phyloP scores from a whole-genome alignment of 2,888 invertebrate species.

The Eucera pruinosa region DNA sequence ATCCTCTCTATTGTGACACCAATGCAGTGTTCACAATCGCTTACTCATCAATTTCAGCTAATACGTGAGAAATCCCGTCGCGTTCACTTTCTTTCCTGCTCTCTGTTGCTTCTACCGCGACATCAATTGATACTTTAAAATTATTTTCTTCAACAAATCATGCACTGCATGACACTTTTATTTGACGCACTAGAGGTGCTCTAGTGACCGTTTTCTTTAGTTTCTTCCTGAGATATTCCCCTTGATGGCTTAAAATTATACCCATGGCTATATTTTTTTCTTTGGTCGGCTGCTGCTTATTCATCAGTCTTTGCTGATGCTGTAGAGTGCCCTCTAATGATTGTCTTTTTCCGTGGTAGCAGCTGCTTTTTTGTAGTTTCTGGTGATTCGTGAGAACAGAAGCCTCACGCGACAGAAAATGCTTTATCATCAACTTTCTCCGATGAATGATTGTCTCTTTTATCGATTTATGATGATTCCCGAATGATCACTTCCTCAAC shows the following conservation, averaged over 20 bases:
- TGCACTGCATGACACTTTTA: background rate
- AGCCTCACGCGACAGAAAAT: background rate
- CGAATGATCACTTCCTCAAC: background rate
- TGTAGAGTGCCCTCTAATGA: background rate
- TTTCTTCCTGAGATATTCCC: background rate
- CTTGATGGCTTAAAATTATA: background rate
- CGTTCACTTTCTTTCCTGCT: background rate
- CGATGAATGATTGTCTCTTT: background rate
- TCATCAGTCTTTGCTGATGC: background rate
- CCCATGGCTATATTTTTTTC: background rate
- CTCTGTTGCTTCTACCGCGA: background rate
- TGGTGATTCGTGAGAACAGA: background rate
- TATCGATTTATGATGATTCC: background rate
- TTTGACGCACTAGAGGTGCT: background rate
- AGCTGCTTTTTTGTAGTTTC: background rate
- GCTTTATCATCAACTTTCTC: background rate
- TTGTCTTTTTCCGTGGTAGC: background rate
- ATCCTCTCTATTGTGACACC: background rate
- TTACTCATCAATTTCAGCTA: slow-evolving; percentile 13
- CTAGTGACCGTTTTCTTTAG: background rate
- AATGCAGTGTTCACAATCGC: background rate
- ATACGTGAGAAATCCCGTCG: slow-evolving; percentile 5
- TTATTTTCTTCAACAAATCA: background rate
- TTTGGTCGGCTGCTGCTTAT: background rate
- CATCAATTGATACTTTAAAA: slow-evolving; percentile 3